A percentile compares a stretch with the other conserved stretches of the same genome.
Conservation (phyloP, 2,113 vertebrate species). For the Micronycteris hirsuta region DNA sequence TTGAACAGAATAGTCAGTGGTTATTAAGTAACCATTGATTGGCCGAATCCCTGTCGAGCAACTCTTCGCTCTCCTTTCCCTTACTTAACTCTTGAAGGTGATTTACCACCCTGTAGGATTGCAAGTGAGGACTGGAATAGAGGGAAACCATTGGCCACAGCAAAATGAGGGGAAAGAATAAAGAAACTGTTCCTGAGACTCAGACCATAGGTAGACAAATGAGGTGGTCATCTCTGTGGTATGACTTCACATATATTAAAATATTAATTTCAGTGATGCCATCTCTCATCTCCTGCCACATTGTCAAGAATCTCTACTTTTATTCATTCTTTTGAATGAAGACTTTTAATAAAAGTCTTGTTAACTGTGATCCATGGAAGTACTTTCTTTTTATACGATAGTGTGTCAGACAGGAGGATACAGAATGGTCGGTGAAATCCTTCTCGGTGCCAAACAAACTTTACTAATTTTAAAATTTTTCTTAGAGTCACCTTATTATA, state of each 20-base stretch:
- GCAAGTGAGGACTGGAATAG: background rate
- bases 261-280: background rate
- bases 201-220: background rate
- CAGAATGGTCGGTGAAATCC: background rate
- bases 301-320: background rate
- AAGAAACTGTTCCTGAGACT: background rate
- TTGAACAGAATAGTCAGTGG: conserved; percentile 10
- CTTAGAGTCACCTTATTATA: background rate
- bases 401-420: background rate
- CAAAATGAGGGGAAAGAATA: background rate
- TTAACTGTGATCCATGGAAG: background rate
- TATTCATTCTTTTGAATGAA: background rate
- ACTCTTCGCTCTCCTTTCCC: background rate
- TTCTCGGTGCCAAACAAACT: background rate
- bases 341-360: background rate
- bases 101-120: background rate
- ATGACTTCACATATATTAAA: background rate
- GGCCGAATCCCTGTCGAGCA: background rate
- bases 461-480: background rate
- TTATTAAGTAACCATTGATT: conserved; percentile 54
- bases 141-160: background rate
- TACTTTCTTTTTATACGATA: background rate
- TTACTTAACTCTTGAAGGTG: conserved; percentile 9
- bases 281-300: background rate
- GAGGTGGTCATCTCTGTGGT: background rate